Evolutionary conservation across 1,140 invertebrate species (phyloP).

Genomic region (Trachymyrmex septentrionalis): DNA sequence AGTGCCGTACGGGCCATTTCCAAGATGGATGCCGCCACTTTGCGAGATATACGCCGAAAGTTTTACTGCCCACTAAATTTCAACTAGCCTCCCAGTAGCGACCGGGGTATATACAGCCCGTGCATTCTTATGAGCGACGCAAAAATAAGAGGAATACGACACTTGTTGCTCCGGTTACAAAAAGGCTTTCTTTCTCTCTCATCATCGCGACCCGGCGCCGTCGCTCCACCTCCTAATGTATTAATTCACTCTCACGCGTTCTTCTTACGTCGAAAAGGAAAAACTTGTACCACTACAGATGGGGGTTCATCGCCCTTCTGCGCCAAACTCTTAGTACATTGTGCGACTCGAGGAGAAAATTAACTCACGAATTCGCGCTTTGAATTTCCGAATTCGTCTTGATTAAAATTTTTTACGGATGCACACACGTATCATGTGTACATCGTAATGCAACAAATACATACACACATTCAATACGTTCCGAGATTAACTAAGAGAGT

Average conservation of each 20-base stretch:
- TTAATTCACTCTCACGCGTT: slow-evolving; percentile 40
- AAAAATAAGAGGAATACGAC: slow-evolving; percentile 79
- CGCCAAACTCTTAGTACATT: background rate
- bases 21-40: slow-evolving; percentile 83
- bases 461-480: too few species aligned
- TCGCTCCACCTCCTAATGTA: slow-evolving; percentile 13
- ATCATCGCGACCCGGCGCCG: background rate
- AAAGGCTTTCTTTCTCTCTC: slow-evolving; percentile 41
- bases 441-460: too few species aligned
- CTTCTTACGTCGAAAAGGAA: background rate
- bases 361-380: background rate
- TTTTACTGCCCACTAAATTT: slow-evolving; percentile 83
- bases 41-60: slow-evolving; percentile 81
- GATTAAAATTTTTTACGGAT: background rate
- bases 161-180: slow-evolving; percentile 79
- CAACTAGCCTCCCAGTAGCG: slow-evolving; percentile 74
- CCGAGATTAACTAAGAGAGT: too few species aligned
- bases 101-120: slow-evolving; percentile 16
- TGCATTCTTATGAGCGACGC: slow-evolving; percentile 68
- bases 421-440: background rate
- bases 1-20: slow-evolving; percentile 77
- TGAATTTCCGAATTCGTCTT: background rate
- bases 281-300: slow-evolving; percentile 12
- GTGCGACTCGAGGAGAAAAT: background rate
- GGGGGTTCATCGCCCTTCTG: background rate